phyloP scores from a whole-genome alignment of 2,113 vertebrate species.

The Pseudorectes ferrugineus region DNA sequence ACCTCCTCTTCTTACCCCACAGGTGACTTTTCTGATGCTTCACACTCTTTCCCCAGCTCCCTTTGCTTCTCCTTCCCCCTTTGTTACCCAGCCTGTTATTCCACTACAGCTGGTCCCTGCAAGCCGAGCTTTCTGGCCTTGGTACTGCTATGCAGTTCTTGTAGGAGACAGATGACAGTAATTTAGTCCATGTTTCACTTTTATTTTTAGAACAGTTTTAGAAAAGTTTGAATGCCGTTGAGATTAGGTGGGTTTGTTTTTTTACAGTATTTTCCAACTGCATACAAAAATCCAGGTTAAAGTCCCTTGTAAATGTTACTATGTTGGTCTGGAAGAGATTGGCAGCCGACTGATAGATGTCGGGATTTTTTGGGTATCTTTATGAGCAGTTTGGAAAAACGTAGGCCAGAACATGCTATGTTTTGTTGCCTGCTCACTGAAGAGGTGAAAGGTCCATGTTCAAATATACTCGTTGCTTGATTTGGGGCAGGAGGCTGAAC shows the following conservation, averaged over 20 bases:
- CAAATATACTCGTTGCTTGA: not conserved
- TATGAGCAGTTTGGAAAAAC: not conserved
- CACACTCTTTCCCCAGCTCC: not conserved
- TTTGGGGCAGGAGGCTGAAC: not conserved
- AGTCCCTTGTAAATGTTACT: not conserved
- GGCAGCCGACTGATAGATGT: not conserved
- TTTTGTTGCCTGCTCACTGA: not conserved
- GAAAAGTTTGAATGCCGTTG: not conserved
- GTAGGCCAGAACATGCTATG: not conserved
- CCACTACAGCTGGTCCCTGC: not conserved
- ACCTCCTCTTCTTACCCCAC: not conserved
- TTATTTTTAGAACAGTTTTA: not conserved
- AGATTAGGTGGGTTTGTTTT: not conserved
- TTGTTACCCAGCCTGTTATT: not conserved
- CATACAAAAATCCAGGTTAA: not conserved
- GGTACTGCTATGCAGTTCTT: not conserved
- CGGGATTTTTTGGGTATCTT: not conserved
- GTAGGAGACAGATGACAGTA: not conserved
- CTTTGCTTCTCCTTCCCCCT: not conserved
- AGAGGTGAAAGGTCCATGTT: not conserved
- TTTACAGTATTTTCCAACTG: not conserved
- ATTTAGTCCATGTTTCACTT: not conserved
- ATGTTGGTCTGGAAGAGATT: not conserved
- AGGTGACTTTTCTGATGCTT: not conserved
- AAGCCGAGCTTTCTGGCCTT: not conserved